These are phyloP conservation scores for Branchipolynoe longqiensis DNA, from an alignment of 2,888 invertebrate species.

Conservation along the genomic window DNA sequence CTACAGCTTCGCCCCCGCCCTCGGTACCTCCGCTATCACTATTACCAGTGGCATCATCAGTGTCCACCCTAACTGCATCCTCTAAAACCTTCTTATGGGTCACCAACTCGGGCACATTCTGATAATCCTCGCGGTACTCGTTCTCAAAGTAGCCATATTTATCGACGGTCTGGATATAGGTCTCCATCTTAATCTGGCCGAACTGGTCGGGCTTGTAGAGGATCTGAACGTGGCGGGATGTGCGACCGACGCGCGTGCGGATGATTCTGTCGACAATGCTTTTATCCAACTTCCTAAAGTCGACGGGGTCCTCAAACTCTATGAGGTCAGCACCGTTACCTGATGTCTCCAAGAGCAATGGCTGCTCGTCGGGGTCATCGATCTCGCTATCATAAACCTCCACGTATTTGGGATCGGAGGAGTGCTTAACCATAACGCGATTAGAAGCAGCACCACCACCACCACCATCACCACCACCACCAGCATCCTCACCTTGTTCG, in stretches of 20 bases:
- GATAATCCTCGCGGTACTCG: constrained; percentile 62
- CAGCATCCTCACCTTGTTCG: neutral
- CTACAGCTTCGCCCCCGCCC: neutral
- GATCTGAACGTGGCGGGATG: constrained; percentile 56
- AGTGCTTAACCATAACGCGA: neutral
- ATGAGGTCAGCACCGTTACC: neutral
- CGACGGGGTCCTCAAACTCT: constrained; percentile 61
- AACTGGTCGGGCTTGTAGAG: constrained; percentile 63
- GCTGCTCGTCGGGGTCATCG: constrained; percentile 3
- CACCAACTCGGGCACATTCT: constrained; percentile 58
- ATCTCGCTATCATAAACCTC: constrained; percentile 29
- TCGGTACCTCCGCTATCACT: constrained; percentile 18
- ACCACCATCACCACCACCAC: neutral
- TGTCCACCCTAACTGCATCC: neutral
- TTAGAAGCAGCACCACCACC: neutral
- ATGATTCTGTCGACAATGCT: constrained; percentile 61
- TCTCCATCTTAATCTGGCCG: constrained; percentile 61
- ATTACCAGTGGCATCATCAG: neutral
- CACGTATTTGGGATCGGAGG: neutral
- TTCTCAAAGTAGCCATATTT: constrained; percentile 57
- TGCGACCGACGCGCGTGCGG: constrained; percentile 17
- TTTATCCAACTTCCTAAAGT: constrained; percentile 42
- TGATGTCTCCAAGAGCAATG: neutral
- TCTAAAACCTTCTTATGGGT: constrained; percentile 48
- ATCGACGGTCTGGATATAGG: constrained; percentile 61